Evolutionary conservation across 2,113 vertebrate species (phyloP).

Genomic region (Syngnathus typhle): DNA sequence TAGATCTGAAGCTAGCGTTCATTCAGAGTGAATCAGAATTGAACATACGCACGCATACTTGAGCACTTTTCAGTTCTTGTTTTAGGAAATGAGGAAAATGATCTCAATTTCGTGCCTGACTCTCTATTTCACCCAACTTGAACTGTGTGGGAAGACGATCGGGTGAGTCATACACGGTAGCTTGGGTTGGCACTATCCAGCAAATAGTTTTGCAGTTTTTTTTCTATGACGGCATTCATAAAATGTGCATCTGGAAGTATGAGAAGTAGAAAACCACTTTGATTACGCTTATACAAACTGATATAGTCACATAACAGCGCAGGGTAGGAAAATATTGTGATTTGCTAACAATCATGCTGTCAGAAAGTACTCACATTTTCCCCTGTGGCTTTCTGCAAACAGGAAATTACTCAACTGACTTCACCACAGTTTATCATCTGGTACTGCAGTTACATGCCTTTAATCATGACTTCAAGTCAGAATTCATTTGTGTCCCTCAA

Average conservation of each 20-base stretch:
- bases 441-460: not conserved
- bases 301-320: not conserved
- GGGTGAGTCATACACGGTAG: conserved; percentile 45
- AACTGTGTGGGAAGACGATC: conserved; percentile 40
- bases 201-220: conserved; percentile 25
- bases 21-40: not conserved
- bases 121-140: conserved; percentile 26
- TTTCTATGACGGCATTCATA: not conserved
- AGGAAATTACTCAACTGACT: not conserved
- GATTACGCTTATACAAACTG: conserved; percentile 8
- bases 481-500: not conserved
- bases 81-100: too few relatives aligned
- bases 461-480: not conserved
- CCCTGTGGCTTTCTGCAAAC: not conserved
- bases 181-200: conserved; percentile 27
- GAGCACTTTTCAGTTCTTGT: not conserved
- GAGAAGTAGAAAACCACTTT: conserved; percentile 14
- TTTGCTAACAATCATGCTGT: conserved; percentile 7
- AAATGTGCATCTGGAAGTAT: not conserved
- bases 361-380: not conserved
- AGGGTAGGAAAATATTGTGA: conserved; percentile 12
- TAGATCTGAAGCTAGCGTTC: not conserved
- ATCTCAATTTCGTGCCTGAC: not conserved
- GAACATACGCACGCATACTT: not conserved
- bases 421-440: not conserved